Evolutionary conservation across 1,140 invertebrate genomes (phyloP).

Genomic region (Xylocopa sonorina): DNA sequence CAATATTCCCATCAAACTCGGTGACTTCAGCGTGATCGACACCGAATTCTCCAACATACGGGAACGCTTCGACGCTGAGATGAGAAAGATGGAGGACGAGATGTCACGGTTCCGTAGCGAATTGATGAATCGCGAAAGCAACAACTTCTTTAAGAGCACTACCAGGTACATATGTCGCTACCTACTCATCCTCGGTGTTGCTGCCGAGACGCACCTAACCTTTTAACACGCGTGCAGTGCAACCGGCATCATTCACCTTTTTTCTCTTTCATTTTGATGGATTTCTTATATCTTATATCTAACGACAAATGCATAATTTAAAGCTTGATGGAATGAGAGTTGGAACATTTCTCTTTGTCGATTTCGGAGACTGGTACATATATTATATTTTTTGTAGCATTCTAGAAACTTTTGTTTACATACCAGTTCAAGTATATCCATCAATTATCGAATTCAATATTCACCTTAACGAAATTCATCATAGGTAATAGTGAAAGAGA

Average conservation of each 20-base stretch:
- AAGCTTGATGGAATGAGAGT: too few relatives aligned
- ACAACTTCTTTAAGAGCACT: constrained; percentile 94
- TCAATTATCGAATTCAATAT: too few relatives aligned
- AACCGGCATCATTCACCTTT: constrained; percentile 22
- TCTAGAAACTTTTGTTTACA: constrained; percentile 14
- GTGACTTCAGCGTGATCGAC: constrained; percentile 97
- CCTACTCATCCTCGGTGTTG: too few relatives aligned
- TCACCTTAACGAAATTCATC: constrained; percentile 17
- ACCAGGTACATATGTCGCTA: constrained; percentile 87
- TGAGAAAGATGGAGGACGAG: constrained; percentile 99
- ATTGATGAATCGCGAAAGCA: constrained; percentile 94
- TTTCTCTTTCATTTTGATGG: constrained; percentile 2
- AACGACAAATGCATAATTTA: too few relatives aligned
- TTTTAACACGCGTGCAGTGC: constrained; percentile 3
- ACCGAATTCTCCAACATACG: constrained; percentile 97
- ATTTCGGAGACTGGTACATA: neutral
- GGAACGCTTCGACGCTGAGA: constrained; percentile 97
- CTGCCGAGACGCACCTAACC: constrained; percentile 44
- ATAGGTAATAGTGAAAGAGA: neutral
- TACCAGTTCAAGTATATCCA: too few relatives aligned
- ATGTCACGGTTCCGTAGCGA: constrained; percentile 97
- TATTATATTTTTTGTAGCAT: constrained; percentile 18
- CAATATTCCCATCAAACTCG: constrained; percentile 96
- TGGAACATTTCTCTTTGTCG: neutral
- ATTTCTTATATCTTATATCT: too few relatives aligned